Conservation (phyloP, 2,113 vertebrate species). For the Lamprologus ornatipinnis region DNA sequence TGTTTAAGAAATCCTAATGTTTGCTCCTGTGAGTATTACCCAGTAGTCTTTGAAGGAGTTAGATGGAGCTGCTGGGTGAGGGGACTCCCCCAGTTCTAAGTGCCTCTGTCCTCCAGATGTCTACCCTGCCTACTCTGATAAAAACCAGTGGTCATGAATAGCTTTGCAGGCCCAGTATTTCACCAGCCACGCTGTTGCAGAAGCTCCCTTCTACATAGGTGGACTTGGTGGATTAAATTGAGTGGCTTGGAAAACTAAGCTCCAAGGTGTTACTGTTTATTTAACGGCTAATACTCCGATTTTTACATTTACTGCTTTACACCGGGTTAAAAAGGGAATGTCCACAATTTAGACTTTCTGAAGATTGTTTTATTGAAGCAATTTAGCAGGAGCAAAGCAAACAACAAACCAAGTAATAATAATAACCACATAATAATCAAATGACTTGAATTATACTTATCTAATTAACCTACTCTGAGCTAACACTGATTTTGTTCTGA, state of each 20-base stretch:
- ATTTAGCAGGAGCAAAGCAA: neutral
- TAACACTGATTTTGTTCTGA: neutral
- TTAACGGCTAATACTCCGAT: neutral
- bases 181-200: neutral
- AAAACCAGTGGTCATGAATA: neutral
- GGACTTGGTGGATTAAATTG: accelerated
- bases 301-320: neutral
- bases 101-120: accelerated
- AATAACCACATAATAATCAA: neutral
- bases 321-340: accelerated
- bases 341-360: neutral
- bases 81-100: neutral
- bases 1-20: neutral
- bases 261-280: neutral
- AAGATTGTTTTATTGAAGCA: accelerated
- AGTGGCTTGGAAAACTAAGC: neutral
- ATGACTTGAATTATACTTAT: neutral
- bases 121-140: neutral
- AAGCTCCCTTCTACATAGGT: neutral
- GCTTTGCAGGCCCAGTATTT: neutral
- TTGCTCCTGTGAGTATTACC: neutral
- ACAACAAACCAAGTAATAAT: neutral
- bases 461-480: neutral
- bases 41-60: accelerated
- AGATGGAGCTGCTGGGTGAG: neutral